These are phyloP conservation scores for Netelia fuscicornis DNA, from an alignment of 2,888 invertebrate species.

Conservation along the genomic window DNA sequence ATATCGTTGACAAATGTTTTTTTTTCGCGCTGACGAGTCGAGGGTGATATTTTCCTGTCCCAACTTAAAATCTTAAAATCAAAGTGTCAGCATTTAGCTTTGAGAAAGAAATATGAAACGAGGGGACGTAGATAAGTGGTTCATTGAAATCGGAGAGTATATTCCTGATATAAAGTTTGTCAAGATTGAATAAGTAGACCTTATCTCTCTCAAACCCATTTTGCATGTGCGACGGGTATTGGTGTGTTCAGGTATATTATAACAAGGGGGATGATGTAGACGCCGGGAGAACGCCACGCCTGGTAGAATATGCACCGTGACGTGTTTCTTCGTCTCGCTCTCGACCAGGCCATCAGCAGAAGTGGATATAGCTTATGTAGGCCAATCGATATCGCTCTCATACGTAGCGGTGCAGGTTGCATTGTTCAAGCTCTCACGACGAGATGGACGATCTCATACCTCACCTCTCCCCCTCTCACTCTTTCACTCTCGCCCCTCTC, in stretches of 20 bases:
- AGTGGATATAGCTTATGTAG: slow-evolving; percentile 71
- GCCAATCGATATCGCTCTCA: slow-evolving; percentile 72
- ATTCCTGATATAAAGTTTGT: slow-evolving; percentile 67
- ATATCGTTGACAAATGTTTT: too few relatives aligned
- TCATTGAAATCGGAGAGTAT: slow-evolving; percentile 66
- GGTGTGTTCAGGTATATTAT: slow-evolving; percentile 13
- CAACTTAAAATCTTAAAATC: background rate
- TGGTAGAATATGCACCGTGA: slow-evolving; percentile 53
- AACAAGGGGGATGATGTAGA: slow-evolving; percentile 6
- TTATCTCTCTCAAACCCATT: slow-evolving; percentile 11
- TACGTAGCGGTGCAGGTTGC: slow-evolving; percentile 55
- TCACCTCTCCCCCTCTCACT: slow-evolving; percentile 20
- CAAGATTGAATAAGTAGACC: slow-evolving; percentile 44
- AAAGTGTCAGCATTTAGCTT: background rate
- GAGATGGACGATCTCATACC: slow-evolving; percentile 54
- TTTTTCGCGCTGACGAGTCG: too few relatives aligned
- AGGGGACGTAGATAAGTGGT: slow-evolving; percentile 46
- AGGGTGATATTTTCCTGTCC: too few relatives aligned
- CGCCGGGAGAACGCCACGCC: slow-evolving; percentile 19
- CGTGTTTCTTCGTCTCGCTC: slow-evolving; percentile 64
- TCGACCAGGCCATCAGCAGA: slow-evolving; percentile 59
- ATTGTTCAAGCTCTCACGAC: slow-evolving; percentile 61
- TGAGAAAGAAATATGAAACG: slow-evolving; percentile 33
- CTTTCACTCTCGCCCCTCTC: slow-evolving; percentile 43
- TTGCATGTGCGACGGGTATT: background rate